Percentiles rank a stretch among this genome's conserved stretches.
Evolutionary conservation across 2,113 vertebrate genomes (phyloP).

Genomic region (Eretmochelys imbricata): DNA sequence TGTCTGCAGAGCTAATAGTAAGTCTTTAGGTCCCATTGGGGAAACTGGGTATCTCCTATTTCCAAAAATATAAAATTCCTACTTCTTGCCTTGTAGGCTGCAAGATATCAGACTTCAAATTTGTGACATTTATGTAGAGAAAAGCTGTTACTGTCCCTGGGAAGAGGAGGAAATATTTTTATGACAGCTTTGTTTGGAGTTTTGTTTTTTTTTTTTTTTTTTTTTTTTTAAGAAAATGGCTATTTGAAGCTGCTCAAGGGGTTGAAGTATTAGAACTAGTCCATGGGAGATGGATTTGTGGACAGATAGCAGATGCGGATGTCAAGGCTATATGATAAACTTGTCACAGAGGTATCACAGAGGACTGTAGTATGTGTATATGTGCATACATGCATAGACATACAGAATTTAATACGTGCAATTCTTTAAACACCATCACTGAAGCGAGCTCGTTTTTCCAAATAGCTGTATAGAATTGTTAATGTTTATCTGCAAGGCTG

Average conservation of each 20-base stretch:
- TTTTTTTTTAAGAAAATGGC: neutral
- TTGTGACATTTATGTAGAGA: constrained; percentile 5
- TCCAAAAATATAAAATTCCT: neutral
- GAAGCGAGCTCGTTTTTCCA: neutral
- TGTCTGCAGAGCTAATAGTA: neutral
- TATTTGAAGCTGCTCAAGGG: neutral
- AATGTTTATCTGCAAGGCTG: neutral
- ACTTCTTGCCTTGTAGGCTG: neutral
- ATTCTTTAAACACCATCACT: neutral
- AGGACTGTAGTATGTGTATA: neutral
- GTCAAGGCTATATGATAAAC: neutral
- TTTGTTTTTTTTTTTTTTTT: neutral
- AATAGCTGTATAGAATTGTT: neutral
- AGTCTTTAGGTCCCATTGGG: neutral
- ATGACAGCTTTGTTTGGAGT: neutral
- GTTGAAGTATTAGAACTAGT: neutral
- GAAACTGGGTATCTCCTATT: neutral
- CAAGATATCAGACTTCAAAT: neutral
- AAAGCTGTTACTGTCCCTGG: neutral
- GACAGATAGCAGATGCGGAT: neutral
- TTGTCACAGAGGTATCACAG: rapidly evolving
- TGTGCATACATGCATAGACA: neutral
- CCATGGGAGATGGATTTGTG: neutral
- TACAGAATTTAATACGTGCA: neutral
- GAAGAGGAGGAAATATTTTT: neutral